Conservation (phyloP, 2,888 invertebrate species). For the Meteorus colon region DNA sequence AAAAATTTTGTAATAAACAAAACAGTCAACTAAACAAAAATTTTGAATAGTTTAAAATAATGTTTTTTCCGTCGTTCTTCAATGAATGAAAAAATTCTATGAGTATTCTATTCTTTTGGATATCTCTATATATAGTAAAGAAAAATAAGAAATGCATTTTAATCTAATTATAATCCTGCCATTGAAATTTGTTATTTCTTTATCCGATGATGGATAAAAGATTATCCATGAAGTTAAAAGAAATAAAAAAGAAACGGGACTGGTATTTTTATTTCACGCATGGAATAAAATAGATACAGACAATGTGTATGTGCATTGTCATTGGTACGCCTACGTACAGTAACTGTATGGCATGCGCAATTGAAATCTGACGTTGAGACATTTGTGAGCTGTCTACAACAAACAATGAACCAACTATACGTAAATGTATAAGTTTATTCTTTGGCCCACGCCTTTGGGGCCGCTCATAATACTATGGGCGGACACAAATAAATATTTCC, state of each 20-base stretch:
- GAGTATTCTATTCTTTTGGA: no score
- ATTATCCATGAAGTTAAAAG: constrained; percentile 28
- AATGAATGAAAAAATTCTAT: no score
- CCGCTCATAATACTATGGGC: constrained; percentile 23
- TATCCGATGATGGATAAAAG: no score
- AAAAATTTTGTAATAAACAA: no score
- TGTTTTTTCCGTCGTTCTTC: no score
- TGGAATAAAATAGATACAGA: constrained; percentile 38
- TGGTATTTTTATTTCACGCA: constrained; percentile 54
- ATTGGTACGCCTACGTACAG: constrained; percentile 66
- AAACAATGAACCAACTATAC: constrained; percentile 48
- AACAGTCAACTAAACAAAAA: no score
- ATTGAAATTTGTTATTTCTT: no score
- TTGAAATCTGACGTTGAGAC: constrained; percentile 59
- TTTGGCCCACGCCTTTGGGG: constrained; percentile 26
- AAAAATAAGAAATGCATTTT: no score
- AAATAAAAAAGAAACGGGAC: constrained; percentile 36
- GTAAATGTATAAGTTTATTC: constrained; percentile 5
- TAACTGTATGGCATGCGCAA: constrained; percentile 64
- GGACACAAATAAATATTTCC: constrained; percentile 18
- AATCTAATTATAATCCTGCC: no score
- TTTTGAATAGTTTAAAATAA: no score
- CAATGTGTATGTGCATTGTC: constrained; percentile 50
- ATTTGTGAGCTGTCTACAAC: constrained; percentile 46
- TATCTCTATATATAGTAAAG: no score